These are phyloP conservation scores for Scophthalmus maximus DNA, from an alignment of 2,113 vertebrate genomes.

Conservation along the genomic window DNA sequence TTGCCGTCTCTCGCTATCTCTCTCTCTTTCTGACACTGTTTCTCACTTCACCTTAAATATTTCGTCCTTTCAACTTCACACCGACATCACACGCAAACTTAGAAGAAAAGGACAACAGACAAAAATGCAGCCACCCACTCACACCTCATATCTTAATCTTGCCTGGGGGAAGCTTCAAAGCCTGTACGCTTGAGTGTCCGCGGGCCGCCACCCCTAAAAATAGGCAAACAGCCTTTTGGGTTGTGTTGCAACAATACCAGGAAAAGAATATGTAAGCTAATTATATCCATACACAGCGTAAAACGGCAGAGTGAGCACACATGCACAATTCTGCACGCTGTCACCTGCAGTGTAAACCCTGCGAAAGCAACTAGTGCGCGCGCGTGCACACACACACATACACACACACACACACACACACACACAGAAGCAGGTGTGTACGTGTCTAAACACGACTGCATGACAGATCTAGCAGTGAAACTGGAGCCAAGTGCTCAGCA, in stretches of 20 bases:
- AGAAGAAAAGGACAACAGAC: neutral
- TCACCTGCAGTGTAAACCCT: constrained; percentile 11
- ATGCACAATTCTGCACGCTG: neutral
- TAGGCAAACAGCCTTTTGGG: constrained; percentile 60
- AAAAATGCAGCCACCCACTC: neutral
- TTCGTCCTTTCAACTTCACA: neutral
- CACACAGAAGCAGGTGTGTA: constrained; percentile 19
- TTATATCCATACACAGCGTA: constrained; percentile 52
- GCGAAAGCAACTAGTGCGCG: neutral
- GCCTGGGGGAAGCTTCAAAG: constrained; percentile 52
- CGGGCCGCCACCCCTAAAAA: constrained; percentile 62
- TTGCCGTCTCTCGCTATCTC: neutral
- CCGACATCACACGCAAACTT: neutral
- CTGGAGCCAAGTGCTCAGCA: constrained; percentile 35
- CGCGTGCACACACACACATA: no score
- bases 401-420: neutral
- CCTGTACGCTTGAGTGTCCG: constrained; percentile 29
- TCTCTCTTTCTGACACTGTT: constrained; percentile 4
- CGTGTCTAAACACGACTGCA: constrained; percentile 30
- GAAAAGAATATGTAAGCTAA: constrained; percentile 73
- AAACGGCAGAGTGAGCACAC: constrained; percentile 9
- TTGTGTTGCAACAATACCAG: constrained; percentile 75
- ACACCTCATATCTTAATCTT: constrained; percentile 32
- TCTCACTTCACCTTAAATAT: neutral
- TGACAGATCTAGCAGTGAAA: constrained; percentile 43